Conservation (phyloP, 2,113 vertebrate species). For the Oncorhynchus mykiss region DNA sequence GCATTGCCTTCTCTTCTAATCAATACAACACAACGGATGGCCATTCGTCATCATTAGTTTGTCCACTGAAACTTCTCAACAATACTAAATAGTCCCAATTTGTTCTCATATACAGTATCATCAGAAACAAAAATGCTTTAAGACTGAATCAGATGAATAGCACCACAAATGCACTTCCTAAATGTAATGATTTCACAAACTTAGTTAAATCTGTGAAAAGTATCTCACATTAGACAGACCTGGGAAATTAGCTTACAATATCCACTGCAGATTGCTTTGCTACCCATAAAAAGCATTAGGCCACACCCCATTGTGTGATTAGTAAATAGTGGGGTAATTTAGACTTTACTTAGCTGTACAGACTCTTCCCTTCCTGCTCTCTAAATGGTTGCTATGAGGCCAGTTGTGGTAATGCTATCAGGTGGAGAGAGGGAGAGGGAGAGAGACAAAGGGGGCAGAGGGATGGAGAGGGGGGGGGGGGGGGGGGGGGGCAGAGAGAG, state of each 20-base stretch:
- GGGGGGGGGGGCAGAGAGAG: too few species aligned
- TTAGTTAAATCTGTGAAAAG: background rate
- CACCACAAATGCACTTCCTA: background rate
- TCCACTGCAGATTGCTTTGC: constrained; percentile 19
- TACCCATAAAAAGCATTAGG: constrained; percentile 45
- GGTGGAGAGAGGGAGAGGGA: background rate
- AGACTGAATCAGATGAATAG: background rate
- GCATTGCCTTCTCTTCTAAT: too few species aligned
- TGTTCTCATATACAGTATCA: background rate
- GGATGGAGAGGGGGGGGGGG: too few species aligned
- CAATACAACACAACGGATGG: too few species aligned
- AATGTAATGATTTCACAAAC: background rate
- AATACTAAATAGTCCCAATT: background rate
- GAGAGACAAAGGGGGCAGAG: too few species aligned
- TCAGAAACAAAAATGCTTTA: background rate
- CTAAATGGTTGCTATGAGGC: background rate
- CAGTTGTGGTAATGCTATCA: background rate
- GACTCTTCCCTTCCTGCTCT: background rate
- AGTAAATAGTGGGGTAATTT: constrained; percentile 67
- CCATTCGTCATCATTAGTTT: too few species aligned
- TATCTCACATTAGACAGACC: background rate
- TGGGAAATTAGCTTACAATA: background rate
- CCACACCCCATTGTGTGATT: constrained; percentile 50
- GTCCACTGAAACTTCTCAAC: background rate
- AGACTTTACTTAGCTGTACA: constrained; percentile 38